Evolutionary conservation across 1,140 invertebrate genomes (phyloP).

Genomic region (Drosophila pallidifrons): DNA sequence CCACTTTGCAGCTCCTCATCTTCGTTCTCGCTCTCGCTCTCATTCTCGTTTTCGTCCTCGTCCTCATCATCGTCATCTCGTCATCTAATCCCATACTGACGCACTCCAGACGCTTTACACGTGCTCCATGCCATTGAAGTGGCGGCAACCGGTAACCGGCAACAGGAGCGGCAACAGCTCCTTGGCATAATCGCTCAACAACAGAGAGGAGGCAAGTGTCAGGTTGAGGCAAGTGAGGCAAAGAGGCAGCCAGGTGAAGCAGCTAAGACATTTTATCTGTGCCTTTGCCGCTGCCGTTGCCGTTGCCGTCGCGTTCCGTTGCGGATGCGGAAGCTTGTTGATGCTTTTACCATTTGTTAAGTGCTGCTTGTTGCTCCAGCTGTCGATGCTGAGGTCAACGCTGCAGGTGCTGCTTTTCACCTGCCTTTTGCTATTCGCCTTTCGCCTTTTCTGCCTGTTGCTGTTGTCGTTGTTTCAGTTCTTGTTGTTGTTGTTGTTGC

Average conservation of each 20-base stretch:
- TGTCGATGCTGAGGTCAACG: conserved; percentile 80
- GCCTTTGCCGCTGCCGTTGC: conserved; percentile 32
- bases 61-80: conserved; percentile 24
- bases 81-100: conserved; percentile 76
- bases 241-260: conserved; percentile 25
- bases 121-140: conserved; percentile 77
- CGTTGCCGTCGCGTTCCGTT: conserved; percentile 65
- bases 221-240: neutral
- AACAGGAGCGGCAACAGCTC: conserved; percentile 55
- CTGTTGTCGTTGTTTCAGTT: conserved; percentile 16
- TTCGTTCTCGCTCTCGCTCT: neutral
- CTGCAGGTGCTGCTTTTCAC: conserved; percentile 62
- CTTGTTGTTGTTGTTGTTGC: conserved; percentile 25
- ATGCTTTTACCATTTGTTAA: conserved; percentile 84
- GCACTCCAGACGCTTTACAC: conserved; percentile 79
- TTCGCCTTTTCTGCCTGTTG: conserved; percentile 38
- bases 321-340: conserved; percentile 82
- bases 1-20: too few species aligned
- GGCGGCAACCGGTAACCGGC: conserved; percentile 52
- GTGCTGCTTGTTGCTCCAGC: conserved; percentile 82
- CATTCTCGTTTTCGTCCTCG: conserved; percentile 41
- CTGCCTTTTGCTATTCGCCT: conserved; percentile 2
- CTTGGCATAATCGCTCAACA: conserved; percentile 81
- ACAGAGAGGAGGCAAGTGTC: conserved; percentile 22
- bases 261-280: conserved; percentile 81